Base-by-base conservation (phyloP, 2,113 vertebrate genomes). In the Melanerpes formicivorus region DNA sequence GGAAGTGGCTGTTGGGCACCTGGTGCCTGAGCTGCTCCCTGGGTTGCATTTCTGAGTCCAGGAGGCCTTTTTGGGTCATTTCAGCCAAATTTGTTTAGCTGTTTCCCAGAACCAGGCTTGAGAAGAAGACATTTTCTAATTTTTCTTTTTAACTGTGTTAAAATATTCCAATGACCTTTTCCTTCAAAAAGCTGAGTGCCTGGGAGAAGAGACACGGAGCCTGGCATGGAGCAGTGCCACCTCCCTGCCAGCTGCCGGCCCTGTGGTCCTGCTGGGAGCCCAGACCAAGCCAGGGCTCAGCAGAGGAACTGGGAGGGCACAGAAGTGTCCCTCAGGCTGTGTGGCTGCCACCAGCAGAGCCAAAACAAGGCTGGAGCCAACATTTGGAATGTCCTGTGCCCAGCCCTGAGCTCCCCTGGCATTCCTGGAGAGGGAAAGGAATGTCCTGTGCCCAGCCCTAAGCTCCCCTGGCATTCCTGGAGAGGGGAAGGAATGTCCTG, bases 211-310 rank as follows among this genome's bases (percentile, higher is more conserved):
- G 15, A 29, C 7, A 1, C 3, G 16, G 46, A 59, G 22, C 5
- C 21, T 15, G 40, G 32, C 48, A 8, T 2, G 16, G 46, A 22
- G 64, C 3, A 46, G 25, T 3, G 22, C 66, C 60, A 29, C n/a
- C n/a, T n/a, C 59, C 5, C 4, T 17, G 56, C 59, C 4, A 21
- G 27, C 50, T 27, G n/a, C 59, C 14, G 1, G 14, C 66, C 40
- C 6, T 3, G 0, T 4, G 56, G 25, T 34, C 69, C 46, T 4
- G 29, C 44, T 2, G 46, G 19, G 37, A 65, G 12, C 69, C 60
- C 34, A 7, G 10, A 40, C n/a, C 13, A 1, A 2, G 10, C 3
- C 2, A 21, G n/a, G 26, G 21, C 30, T 62, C 3, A 3, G 73
- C 30, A 17, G 30, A 8, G 63, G 29, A 15, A 40, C 62, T 30